Conservation (phyloP, 2,113 vertebrate genomes). For the Pseudolaguvia tuberculata region DNA sequence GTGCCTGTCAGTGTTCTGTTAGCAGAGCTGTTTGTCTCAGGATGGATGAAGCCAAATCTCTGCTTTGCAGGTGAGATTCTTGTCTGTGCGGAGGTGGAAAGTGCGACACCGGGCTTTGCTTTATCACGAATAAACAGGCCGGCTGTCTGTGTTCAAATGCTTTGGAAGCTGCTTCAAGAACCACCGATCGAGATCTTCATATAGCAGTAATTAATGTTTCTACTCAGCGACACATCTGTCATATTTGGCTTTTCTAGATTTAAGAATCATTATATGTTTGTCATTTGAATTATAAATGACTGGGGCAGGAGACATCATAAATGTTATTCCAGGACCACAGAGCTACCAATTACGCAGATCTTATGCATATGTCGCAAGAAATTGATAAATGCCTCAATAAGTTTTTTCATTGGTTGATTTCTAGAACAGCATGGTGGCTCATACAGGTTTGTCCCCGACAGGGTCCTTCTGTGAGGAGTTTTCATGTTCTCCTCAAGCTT, state of each 20-base stretch:
- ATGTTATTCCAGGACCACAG: no score
- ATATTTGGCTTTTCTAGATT: not conserved
- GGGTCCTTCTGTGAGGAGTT: no score
- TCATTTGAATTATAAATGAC: no score
- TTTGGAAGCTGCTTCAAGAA: not conserved
- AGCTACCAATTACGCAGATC: no score
- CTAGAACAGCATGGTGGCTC: no score
- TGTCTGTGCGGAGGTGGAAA: slow-evolving; percentile 37
- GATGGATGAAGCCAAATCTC: slow-evolving; percentile 19
- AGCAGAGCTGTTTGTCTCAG: slow-evolving; percentile 58
- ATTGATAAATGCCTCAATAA: no score
- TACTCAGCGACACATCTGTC: not conserved
- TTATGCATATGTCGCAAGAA: no score
- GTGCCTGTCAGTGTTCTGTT: slow-evolving; percentile 56
- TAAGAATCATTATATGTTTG: no score
- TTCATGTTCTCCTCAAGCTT: no score
- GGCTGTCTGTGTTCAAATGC: slow-evolving; percentile 1
- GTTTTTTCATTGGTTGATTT: no score
- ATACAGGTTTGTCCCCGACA: no score
- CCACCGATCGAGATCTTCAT: not conserved
- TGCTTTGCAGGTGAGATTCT: slow-evolving; percentile 18
- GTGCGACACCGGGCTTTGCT: not conserved
- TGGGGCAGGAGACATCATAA: no score
- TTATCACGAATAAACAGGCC: slow-evolving; percentile 22
- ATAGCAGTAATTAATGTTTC: not conserved